These are phyloP conservation scores for Lordiphosa collinella DNA, from an alignment of 1,140 invertebrate genomes.

Conservation along the genomic window DNA sequence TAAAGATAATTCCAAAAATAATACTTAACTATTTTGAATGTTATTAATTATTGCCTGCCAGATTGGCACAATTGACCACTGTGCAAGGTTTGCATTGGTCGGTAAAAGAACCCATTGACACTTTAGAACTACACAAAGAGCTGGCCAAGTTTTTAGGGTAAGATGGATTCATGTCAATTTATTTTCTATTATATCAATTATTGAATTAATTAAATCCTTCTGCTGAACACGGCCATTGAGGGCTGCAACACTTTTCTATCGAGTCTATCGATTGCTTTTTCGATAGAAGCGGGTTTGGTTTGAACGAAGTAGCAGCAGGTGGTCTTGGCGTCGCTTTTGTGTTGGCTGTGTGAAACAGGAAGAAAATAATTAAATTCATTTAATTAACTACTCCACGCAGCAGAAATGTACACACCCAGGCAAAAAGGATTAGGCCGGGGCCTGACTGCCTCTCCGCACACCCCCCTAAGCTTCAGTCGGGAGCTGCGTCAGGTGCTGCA, in stretches of 20 bases:
- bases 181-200: no score
- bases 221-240: no score
- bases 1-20: no score
- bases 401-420: constrained; percentile 52
- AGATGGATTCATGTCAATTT: no score
- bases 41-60: no score
- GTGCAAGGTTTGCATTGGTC: no score
- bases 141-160: no score
- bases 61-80: no score
- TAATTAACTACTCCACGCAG: not conserved
- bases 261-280: not conserved
- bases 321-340: constrained; percentile 56
- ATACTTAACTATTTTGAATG: no score
- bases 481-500: constrained; percentile 83
- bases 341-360: constrained; percentile 7
- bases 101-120: no score
- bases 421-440: constrained; percentile 31
- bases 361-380: not conserved
- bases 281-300: constrained; percentile 36
- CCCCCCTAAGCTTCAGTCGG: constrained; percentile 81
- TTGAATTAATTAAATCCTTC: no score
- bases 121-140: no score
- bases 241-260: constrained; percentile 5
- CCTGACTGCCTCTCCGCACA: constrained; percentile 47
- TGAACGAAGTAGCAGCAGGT: constrained; percentile 42